Base-by-base conservation (phyloP, 2,888 invertebrate genomes). In the Pimpla rufipes region DNA sequence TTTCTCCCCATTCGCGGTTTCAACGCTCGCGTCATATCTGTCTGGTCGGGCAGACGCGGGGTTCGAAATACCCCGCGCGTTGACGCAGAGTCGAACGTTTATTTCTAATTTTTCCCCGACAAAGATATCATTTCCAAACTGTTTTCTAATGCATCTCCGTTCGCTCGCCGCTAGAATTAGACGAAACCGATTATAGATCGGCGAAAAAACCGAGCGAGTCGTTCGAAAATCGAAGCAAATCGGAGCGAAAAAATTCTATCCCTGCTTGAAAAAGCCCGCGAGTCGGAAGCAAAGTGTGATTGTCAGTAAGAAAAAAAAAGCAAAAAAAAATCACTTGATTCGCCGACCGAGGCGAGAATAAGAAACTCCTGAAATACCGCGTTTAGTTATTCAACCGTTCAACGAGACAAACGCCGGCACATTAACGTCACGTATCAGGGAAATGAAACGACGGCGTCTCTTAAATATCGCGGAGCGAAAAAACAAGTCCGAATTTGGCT, bases 401-500 rank as follows among this genome's bases (percentile, higher is more conserved):
- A 37, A 3, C 40, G 18, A 37, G 8, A 35, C 8, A 18, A 62
- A 59, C 13, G 8, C 16, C 6, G 35, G 37, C 10, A 37, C 10
- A 59, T 16, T 8, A 59, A 59, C 35, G 37, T 37, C 37, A 8
- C 3, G 16, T 59, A 11, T 37, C 37, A 37, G 18, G 16, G 37
- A 62, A 16, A 59, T 16, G 13, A 29, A 13, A 57, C 57, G 35
- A 0, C 1, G 13, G 13, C n/a, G 29, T 35, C 57, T 37, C 2
- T 11, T 16, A 37, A 37, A 10, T 37, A 18, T 62, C 16, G n/a
- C 10, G 18, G 62, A 62, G n/a, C n/a, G 0, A 35, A 37, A 47
- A 47, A 16, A n/a, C 62, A n/a, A 37, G 37, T 37, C 10, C 35
- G 16, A 62, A 62, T 18, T 37, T 40, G 10, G 59, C 59, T 59